phyloP scores from a whole-genome alignment of 2,113 vertebrate species.

The Hymenochirus boettgeri region DNA sequence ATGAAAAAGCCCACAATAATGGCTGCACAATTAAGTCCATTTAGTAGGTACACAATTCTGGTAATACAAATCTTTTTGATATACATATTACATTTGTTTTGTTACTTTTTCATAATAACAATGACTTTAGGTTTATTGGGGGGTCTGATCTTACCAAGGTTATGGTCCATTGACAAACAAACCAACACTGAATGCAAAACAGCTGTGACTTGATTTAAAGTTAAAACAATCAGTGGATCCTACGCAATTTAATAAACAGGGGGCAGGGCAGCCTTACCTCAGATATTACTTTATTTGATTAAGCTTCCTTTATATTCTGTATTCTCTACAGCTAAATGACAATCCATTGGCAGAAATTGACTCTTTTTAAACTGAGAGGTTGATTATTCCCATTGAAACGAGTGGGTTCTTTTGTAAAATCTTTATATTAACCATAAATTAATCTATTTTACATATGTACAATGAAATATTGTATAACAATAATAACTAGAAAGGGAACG shows the following conservation, averaged over 20 bases:
- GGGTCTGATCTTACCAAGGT: too few relatives aligned
- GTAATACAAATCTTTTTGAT: too few relatives aligned
- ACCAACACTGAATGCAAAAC: neutral
- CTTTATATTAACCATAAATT: slow-evolving; percentile 6
- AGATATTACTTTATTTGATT: slow-evolving; percentile 17
- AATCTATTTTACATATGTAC: slow-evolving; percentile 1
- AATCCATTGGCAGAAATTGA: neutral
- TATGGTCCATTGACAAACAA: too few relatives aligned
- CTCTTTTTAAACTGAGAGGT: slow-evolving; percentile 1
- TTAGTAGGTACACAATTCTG: too few relatives aligned
- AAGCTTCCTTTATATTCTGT: neutral
- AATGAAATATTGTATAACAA: too few relatives aligned
- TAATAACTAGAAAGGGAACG: too few relatives aligned
- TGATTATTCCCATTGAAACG: neutral
- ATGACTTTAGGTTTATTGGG: too few relatives aligned
- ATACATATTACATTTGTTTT: too few relatives aligned
- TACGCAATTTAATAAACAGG: slow-evolving; percentile 1
- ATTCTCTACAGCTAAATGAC: slow-evolving; percentile 1
- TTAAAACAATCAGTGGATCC: neutral
- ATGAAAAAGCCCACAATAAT: too few relatives aligned
- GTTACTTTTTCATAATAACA: too few relatives aligned
- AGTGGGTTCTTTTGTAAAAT: slow-evolving; percentile 2
- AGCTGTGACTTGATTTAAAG: neutral
- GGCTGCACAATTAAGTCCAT: too few relatives aligned
- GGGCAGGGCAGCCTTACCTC: slow-evolving; percentile 3